A percentile compares a stretch with the other conserved stretches of the same genome.
Conservation (phyloP, 2,113 vertebrate species). For the Herpetotheres cachinnans region DNA sequence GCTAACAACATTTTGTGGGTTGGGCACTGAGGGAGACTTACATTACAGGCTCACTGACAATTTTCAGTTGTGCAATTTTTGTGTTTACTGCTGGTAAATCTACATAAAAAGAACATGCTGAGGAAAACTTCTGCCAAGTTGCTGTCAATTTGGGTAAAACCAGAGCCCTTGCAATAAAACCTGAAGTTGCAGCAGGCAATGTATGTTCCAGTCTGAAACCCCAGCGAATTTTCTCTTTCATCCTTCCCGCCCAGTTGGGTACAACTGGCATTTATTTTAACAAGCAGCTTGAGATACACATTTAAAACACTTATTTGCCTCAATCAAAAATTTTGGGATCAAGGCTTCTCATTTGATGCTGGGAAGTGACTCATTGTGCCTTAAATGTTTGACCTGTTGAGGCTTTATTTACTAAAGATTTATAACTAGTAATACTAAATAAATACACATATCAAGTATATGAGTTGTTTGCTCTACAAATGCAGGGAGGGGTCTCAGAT, state of each 20-base stretch:
- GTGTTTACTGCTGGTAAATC: neutral
- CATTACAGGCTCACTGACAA: neutral
- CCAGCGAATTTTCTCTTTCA: neutral
- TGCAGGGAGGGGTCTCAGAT: neutral
- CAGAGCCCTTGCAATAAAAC: neutral
- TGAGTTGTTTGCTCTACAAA: constrained; percentile 2
- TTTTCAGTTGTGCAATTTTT: neutral
- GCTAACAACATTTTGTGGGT: neutral
- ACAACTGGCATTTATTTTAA: neutral
- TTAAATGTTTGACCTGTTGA: neutral
- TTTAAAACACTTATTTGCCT: neutral
- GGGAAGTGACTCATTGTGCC: neutral
- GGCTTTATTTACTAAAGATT: neutral
- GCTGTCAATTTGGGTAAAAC: neutral
- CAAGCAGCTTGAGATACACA: neutral
- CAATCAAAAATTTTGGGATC: neutral
- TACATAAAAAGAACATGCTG: neutral
- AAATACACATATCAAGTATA: neutral
- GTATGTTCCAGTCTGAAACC: neutral
- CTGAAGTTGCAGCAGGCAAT: neutral
- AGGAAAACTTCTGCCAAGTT: neutral
- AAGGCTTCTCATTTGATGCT: neutral
- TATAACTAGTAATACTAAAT: neutral
- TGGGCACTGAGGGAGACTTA: neutral
- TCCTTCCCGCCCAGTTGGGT: neutral